Conservation (phyloP, 2,888 invertebrate species). For the Amphipyra berbera region DNA sequence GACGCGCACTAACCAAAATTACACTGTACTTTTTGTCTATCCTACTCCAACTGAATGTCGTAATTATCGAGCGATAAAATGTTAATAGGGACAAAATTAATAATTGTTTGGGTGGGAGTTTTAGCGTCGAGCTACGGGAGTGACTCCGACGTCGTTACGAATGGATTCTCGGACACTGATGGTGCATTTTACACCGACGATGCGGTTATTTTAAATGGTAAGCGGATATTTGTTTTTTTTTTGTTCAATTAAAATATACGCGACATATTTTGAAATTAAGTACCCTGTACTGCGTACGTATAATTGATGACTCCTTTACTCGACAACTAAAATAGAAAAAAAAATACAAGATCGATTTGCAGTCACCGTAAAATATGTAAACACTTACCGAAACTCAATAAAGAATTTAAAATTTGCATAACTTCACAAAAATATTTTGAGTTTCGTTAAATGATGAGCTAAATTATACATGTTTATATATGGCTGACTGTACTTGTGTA, state of each 20-base stretch:
- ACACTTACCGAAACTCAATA: no score
- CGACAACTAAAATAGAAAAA: no score
- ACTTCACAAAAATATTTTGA: no score
- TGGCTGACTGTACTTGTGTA: not conserved
- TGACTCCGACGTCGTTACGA: constrained; percentile 67
- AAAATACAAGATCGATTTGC: no score
- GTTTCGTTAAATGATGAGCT: no score
- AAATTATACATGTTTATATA: no score
- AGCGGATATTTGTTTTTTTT: constrained; percentile 53
- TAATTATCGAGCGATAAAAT: constrained; percentile 63
- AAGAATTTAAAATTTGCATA: no score
- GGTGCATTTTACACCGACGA: constrained; percentile 85
- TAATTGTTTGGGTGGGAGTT: constrained; percentile 72
- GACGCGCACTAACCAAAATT: constrained; percentile 64
- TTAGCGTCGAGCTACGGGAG: constrained; percentile 74
- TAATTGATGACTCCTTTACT: no score
- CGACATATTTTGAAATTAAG: no score
- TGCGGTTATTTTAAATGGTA: constrained; percentile 86
- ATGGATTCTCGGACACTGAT: constrained; percentile 81
- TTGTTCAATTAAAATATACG: not conserved
- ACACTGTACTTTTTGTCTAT: constrained; percentile 43
- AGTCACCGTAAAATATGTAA: no score
- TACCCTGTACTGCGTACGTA: no score
- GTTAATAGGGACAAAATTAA: constrained; percentile 72
- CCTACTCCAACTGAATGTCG: constrained; percentile 70